Evolutionary conservation across 2,797 vertebrate genomes (phyloP).

Genomic region (Galaxias olidus): DNA sequence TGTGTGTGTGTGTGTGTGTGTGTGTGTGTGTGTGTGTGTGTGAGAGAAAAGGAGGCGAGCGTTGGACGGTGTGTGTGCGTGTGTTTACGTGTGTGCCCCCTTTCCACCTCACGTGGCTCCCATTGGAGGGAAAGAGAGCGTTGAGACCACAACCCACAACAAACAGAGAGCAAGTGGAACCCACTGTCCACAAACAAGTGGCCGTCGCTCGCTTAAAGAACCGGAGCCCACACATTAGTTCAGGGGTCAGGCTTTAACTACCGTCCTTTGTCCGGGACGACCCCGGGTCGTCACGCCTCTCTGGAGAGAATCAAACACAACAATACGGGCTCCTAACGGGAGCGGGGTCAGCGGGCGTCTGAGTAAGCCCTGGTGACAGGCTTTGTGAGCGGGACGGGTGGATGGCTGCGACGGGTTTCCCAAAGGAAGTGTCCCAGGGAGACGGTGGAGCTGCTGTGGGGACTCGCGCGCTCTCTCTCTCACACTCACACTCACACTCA

Average conservation of each 20-base stretch:
- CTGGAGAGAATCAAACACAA: slow-evolving; percentile 76
- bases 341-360: slow-evolving; percentile 68
- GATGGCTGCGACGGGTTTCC: slow-evolving; percentile 63
- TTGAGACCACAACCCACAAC: slow-evolving; percentile 56
- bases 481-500: background rate
- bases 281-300: slow-evolving; percentile 66
- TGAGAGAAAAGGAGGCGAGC: too few relatives aligned
- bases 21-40: too few relatives aligned
- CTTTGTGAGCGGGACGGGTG: slow-evolving; percentile 66
- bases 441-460: slow-evolving; percentile 20
- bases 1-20: too few relatives aligned
- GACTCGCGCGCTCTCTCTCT: slow-evolving; percentile 11
- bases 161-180: slow-evolving; percentile 55
- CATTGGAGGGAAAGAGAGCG: slow-evolving; percentile 15
- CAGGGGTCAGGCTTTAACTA: slow-evolving; percentile 64
- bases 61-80: too few relatives aligned
- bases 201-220: slow-evolving; percentile 59
- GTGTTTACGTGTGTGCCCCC: too few relatives aligned
- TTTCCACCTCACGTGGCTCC: background rate
- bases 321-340: slow-evolving; percentile 63
- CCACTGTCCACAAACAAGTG: slow-evolving; percentile 67
- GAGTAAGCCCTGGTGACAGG: slow-evolving; percentile 69
- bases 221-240: slow-evolving; percentile 73
- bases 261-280: slow-evolving; percentile 66
- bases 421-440: slow-evolving; percentile 59